Evolutionary conservation across 2,113 vertebrate species (phyloP).

Genomic region (Ibidorhyncha struthersii): DNA sequence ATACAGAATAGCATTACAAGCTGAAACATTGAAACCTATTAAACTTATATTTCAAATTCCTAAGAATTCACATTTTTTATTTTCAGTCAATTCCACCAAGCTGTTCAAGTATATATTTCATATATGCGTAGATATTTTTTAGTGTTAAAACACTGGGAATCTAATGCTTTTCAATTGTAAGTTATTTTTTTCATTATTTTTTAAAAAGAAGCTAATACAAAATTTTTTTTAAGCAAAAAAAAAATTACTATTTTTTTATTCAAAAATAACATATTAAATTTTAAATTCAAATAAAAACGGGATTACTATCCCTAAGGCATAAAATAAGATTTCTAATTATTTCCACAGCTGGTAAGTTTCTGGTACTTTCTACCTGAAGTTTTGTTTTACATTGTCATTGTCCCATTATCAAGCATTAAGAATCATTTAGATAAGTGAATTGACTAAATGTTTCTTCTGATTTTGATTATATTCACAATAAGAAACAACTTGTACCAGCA

Average conservation of each 20-base stretch:
- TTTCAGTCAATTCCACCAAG: neutral
- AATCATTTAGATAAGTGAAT: neutral
- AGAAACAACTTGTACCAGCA: neutral
- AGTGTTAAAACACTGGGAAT: neutral
- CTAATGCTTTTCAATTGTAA: neutral
- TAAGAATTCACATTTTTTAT: neutral
- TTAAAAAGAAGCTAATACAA: neutral
- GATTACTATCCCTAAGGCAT: neutral
- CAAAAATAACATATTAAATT: neutral
- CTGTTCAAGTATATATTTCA: neutral
- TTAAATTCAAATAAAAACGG: neutral
- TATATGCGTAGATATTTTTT: fast-evolving
- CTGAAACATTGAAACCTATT: neutral
- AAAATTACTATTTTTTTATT: neutral
- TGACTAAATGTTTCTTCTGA: neutral
- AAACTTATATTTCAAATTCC: neutral
- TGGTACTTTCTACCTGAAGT: neutral
- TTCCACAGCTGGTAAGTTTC: neutral
- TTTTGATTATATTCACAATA: neutral
- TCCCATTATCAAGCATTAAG: neutral
- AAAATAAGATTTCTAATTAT: neutral
- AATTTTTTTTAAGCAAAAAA: neutral
- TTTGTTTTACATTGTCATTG: neutral
- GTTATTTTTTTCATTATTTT: neutral
- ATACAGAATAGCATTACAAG: neutral